Evolutionary conservation across 1,140 invertebrate species (phyloP), one percentile per base, ranked within the genome.

Genomic region (Yoshiicerus persimilis): DNA sequence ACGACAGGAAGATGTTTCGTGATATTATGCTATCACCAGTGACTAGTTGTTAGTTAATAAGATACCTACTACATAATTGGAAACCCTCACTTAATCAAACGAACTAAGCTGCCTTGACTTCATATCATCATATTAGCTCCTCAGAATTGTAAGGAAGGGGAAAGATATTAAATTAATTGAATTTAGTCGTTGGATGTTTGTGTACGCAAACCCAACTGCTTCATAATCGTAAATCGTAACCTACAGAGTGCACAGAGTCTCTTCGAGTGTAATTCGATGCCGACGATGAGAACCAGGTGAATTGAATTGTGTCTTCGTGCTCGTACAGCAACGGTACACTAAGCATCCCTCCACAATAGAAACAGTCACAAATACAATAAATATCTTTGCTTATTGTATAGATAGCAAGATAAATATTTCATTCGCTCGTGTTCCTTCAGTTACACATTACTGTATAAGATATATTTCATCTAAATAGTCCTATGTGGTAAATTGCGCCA

Each of bases 101-200:
- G 47, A 47, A 20, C 13, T 47, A 20, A 56, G n/a, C 47, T 56
- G 20, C 47, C 47, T 56, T 56, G 47, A 56, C 47, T 56, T n/a
- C 16, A 56, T 2, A n/a, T 56, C 20, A 56, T 56, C n/a, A n/a
- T n/a, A n/a, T n/a, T n/a, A n/a, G n/a, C n/a, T n/a, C n/a, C n/a
- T n/a, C n/a, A n/a, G n/a, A n/a, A n/a, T 20, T 56, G 47, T 16
- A 80, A 80, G 75, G 32, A 80, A 80, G 32, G 20, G 32, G 32
- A 16, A 80, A 77, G 32, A 80, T 80, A 80, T 36, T 80, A 80
- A 80, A 80, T 80, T 80, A 80, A 80, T 80, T 80, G 75, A 80
- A 80, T 36, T 80, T 80, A 34, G 30, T 80, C 75, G 75, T 16
- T 80, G 2, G 66, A 23, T 41, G 39, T 41, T 41, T 41, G 8